Conservation (phyloP, 2,113 vertebrate genomes). For the Nothocercus nigrocapillus region DNA sequence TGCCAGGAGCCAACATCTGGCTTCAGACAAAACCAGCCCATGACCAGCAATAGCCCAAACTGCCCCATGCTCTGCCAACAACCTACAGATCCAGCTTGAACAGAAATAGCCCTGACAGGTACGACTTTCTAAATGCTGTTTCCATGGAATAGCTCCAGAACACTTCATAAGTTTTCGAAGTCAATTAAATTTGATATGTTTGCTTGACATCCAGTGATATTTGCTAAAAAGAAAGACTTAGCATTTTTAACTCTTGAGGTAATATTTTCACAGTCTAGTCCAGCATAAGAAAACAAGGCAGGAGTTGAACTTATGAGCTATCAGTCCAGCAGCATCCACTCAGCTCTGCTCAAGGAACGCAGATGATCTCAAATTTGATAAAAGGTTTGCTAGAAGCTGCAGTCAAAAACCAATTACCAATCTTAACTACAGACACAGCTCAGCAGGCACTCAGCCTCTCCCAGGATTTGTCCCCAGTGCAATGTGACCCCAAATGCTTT, state of each 20-base stretch:
- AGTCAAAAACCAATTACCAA: background rate
- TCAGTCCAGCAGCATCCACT: background rate
- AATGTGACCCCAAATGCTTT: background rate
- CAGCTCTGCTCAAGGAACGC: background rate
- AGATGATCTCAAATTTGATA: background rate
- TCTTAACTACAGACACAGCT: background rate
- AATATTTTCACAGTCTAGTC: background rate
- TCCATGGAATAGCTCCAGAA: conserved; percentile 4
- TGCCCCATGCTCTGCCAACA: background rate
- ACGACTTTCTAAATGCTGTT: background rate
- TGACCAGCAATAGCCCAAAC: background rate
- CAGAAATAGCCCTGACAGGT: background rate
- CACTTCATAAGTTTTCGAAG: background rate
- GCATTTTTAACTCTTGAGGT: background rate
- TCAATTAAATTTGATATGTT: background rate
- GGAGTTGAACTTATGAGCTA: background rate
- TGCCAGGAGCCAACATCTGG: background rate
- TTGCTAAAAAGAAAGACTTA: background rate
- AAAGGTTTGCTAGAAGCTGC: background rate
- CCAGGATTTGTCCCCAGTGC: background rate
- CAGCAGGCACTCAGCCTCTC: background rate
- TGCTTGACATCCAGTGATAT: background rate
- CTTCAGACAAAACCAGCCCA: background rate
- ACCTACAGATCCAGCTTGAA: background rate
- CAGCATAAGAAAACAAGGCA: background rate